Base-by-base conservation (phyloP, 1,140 invertebrate genomes). In the Musca vetustissima region DNA sequence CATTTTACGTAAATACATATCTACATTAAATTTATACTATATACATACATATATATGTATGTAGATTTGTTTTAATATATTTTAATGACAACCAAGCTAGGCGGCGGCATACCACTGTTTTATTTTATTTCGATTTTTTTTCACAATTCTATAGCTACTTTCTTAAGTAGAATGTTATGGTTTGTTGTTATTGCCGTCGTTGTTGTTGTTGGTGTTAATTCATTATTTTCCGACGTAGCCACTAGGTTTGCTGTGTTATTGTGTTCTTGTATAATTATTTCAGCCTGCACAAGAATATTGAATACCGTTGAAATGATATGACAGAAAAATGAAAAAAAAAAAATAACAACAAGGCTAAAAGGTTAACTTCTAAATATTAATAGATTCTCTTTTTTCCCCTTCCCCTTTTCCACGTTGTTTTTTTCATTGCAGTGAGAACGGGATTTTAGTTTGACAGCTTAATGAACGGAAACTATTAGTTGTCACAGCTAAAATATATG, bases 331-430 rank as follows among this genome's bases (percentile, higher is more conserved):
- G 11, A 36, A 61, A 61, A 21, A 61, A 52, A 19, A 19, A 19
- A 17, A 52, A 61, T 24, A 36, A 61, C 71, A 74, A 74, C 75
- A 65, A 76, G 78, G 78, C 78, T 80, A 80, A 80, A 78, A 80
- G 78, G 78, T 80, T 80, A 80, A 80, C 78, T 80, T 80, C 78
- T 80, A 80, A 80, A 80, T 80, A 80, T 80, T 80, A 80, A 80
- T 80, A 79, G 78, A 76, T 76, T 76, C 24, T 49, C 17, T 50
- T 68, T 28, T 52, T 66, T 64, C 25, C 32, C n/a, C n/a, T 68
- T 64, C 19, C 47, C 15, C n/a, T n/a, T n/a, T n/a, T n/a, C n/a
- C n/a, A n/a, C n/a, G n/a, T n/a, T n/a, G n/a, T n/a, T n/a, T n/a
- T n/a, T n/a, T n/a, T n/a, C n/a, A n/a, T 17, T 25, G 43, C 64